Base-by-base conservation (phyloP, 2,113 vertebrate species). In the Dendrocopos noguchii region DNA sequence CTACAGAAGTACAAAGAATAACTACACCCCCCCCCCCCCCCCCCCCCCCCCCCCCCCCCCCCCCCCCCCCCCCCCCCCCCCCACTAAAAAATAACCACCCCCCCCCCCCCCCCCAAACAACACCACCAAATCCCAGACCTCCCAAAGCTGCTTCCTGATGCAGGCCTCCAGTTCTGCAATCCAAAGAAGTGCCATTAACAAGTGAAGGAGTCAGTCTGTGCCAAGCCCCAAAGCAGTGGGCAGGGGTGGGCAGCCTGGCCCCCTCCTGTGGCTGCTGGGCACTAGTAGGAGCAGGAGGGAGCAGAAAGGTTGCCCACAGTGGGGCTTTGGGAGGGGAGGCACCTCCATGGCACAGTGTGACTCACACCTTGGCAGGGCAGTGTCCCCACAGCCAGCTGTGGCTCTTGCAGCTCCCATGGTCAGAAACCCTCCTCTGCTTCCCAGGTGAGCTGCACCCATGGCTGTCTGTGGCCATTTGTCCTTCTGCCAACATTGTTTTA, bases 401-500 rank as follows among this genome's bases (percentile, higher is more conserved):
- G 27, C 67, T 68, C 72, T 71, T 34, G 80, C 88, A 72, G 80
- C 70, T 88, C 79, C 73, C 11, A 7, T 39, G 80, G 76, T 79
- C 56, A 88, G 85, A 87, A 83, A 50, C 53, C 71, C 84, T 72
- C 78, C 86, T 80, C 93, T 84, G 73, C 61, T 60, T 88, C 84
- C 83, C 80, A 75, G 50, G 92, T 80, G 90, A 27, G 85, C 88
- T 15, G 31, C 60, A 16, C 77, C 94, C 92, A 63, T 27, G 86
- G 92, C 66, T 88, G 78, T 94, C 95, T 94, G 73, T 90, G 90
- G 95, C 86, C 74, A 95, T 95, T 95, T 95, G 95, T 95, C 91
- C 57, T 88, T 13, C 47, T 94, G 95, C 95, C 95, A 94, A 88
- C 93, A 93, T 93, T 96, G 93, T 95, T 95, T 93, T 94, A 93